Conservation (phyloP, 2,113 vertebrate genomes). For the Myotis brandtii region DNA sequence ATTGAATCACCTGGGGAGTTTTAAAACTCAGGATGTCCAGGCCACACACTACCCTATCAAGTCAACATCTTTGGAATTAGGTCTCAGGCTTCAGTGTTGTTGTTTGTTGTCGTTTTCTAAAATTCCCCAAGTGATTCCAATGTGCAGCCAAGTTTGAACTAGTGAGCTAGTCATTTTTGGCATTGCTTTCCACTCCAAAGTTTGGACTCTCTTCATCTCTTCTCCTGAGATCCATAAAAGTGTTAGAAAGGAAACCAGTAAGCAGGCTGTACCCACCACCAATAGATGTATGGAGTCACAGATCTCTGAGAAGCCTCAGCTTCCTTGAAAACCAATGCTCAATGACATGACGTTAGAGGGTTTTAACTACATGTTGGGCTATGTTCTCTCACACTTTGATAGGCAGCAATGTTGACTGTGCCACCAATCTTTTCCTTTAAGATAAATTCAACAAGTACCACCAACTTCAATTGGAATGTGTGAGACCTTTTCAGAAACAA, state of each 20-base stretch:
- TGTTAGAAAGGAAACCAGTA: neutral
- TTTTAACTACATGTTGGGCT: neutral
- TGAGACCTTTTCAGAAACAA: slow-evolving; percentile 10
- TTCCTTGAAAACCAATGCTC: neutral
- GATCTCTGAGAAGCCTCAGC: neutral
- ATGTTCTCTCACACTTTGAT: neutral
- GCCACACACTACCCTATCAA: neutral
- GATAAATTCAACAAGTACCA: neutral
- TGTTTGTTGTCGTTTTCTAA: too few species aligned
- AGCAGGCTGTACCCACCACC: neutral
- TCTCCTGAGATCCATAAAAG: neutral
- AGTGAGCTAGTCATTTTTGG: neutral
- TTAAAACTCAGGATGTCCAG: neutral
- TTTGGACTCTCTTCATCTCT: neutral
- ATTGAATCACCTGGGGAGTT: neutral
- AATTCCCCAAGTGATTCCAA: neutral
- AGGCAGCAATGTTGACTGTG: neutral
- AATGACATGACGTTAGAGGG: neutral
- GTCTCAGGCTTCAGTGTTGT: neutral
- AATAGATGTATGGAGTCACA: neutral
- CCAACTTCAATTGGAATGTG: neutral
- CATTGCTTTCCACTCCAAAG: neutral
- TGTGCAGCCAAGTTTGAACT: neutral
- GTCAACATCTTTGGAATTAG: neutral
- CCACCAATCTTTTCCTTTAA: slow-evolving; percentile 17